Percentiles rank a stretch among this genome's conserved stretches.
These are phyloP conservation scores for Alces alces DNA, from an alignment of 2,113 vertebrate species.

Conservation along the genomic window DNA sequence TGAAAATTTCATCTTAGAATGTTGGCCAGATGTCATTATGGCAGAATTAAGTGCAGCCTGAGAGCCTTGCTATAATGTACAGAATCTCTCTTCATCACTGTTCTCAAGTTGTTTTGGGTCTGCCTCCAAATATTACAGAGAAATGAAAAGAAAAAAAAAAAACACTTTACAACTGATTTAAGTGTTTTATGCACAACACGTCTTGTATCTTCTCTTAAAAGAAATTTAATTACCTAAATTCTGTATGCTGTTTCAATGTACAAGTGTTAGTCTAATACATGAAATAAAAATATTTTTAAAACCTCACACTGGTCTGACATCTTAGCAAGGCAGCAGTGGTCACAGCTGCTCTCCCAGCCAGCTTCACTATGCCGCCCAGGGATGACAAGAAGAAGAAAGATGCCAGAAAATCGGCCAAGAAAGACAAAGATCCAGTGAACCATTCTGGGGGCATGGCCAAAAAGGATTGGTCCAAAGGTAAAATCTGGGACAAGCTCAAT, in stretches of 20 bases:
- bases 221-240: slow-evolving; percentile 5
- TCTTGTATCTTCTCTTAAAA: slow-evolving; percentile 46
- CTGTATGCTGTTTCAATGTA: background rate
- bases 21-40: slow-evolving; percentile 46
- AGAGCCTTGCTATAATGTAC: slow-evolving; percentile 19
- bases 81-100: slow-evolving; percentile 39
- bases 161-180: background rate
- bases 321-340: background rate
- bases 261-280: slow-evolving; percentile 15
- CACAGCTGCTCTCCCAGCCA: background rate
- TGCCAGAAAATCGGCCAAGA: background rate
- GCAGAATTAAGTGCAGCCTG: slow-evolving; percentile 59
- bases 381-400: background rate
- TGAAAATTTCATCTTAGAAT: slow-evolving; percentile 65
- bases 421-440: background rate
- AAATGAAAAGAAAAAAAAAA: background rate
- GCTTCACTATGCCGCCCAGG: background rate
- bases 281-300: slow-evolving; percentile 40
- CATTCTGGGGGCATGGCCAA: background rate
- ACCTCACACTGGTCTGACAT: background rate
- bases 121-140: slow-evolving; percentile 16
- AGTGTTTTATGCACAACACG: background rate
- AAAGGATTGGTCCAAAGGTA: background rate
- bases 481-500: background rate
- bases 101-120: background rate